A percentile compares a stretch with the other conserved stretches of the same genome.
These are phyloP conservation scores for Martes martes DNA, from an alignment of 2,113 vertebrate species.

Conservation along the genomic window DNA sequence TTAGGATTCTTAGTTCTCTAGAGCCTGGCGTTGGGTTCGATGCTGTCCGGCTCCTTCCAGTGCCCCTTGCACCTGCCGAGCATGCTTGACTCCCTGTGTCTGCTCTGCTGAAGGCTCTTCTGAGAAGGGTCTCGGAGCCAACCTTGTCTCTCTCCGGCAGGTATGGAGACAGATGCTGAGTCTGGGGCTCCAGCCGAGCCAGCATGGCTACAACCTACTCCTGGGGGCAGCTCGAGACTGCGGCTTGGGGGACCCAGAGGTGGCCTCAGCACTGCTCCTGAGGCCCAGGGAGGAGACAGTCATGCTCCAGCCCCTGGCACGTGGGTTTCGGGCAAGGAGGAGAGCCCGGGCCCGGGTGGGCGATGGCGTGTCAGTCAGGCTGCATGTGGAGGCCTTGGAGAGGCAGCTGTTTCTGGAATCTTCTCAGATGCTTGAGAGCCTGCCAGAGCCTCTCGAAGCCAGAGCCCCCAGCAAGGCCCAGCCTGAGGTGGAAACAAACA, in stretches of 20 bases:
- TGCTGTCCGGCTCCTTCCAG: neutral
- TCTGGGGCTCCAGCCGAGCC: conserved; percentile 86
- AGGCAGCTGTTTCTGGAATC: conserved; percentile 81
- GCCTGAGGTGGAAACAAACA: neutral
- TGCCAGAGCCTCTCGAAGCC: neutral
- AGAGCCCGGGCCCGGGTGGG: neutral
- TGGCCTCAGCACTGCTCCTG: conserved; percentile 86
- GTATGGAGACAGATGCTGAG: conserved; percentile 93
- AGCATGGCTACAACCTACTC: conserved; percentile 90
- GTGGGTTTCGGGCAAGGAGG: neutral
- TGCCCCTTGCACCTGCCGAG: neutral
- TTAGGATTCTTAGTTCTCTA: neutral
- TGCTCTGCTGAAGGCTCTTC: neutral
- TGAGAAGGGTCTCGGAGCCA: neutral
- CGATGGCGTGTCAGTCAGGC: neutral
- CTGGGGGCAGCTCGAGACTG: conserved; percentile 91
- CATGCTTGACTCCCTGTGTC: neutral
- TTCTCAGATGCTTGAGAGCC: neutral
- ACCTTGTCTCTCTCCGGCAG: conserved; percentile 74
- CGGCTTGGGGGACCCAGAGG: conserved; percentile 83
- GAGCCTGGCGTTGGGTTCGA: neutral
- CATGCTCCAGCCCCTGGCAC: conserved; percentile 37
- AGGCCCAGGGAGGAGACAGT: neutral
- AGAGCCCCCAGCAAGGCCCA: accelerated
- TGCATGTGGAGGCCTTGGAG: conserved; percentile 87